Evolutionary conservation across 1,140 invertebrate species (phyloP).

Genomic region (Melitaea cinxia): DNA sequence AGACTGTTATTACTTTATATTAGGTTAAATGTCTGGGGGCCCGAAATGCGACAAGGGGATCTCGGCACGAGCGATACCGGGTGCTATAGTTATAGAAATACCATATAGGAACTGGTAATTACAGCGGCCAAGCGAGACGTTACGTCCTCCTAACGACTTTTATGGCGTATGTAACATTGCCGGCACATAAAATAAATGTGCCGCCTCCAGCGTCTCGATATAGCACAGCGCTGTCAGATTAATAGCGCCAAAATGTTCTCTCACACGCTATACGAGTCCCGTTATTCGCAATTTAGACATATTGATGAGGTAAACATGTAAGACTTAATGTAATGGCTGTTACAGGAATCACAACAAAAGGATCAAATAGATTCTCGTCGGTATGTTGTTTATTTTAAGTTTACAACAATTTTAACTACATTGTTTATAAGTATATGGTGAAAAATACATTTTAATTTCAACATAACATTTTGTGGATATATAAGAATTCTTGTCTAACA

Average conservation of each 20-base stretch:
- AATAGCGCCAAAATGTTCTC: slow-evolving; percentile 76
- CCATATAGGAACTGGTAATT: slow-evolving; percentile 54
- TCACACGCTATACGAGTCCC: slow-evolving; percentile 62
- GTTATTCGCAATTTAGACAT: slow-evolving; percentile 60
- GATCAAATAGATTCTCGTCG: neutral
- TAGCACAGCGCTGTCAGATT: slow-evolving; percentile 71
- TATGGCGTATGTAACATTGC: slow-evolving; percentile 80
- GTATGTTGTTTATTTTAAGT: neutral
- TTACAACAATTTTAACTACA: neutral
- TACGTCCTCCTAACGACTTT: slow-evolving; percentile 79
- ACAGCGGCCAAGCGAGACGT: slow-evolving; percentile 77
- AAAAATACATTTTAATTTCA: neutral
- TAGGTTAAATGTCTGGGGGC: slow-evolving; percentile 61
- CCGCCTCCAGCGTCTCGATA: slow-evolving; percentile 71
- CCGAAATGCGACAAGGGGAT: slow-evolving; percentile 45
- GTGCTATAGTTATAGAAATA: slow-evolving; percentile 63
- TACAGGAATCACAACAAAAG: neutral
- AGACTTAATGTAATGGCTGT: neutral
- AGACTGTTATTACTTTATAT: slow-evolving; percentile 71
- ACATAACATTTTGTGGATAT: neutral
- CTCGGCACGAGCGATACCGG: slow-evolving; percentile 53
- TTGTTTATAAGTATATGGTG: no score
- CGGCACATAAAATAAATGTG: slow-evolving; percentile 80
- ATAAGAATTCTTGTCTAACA: slow-evolving; percentile 29
- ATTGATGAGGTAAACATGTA: slow-evolving; percentile 58